These are phyloP conservation scores for Eira barbara DNA, from an alignment of 2,113 vertebrate species.

Conservation along the genomic window DNA sequence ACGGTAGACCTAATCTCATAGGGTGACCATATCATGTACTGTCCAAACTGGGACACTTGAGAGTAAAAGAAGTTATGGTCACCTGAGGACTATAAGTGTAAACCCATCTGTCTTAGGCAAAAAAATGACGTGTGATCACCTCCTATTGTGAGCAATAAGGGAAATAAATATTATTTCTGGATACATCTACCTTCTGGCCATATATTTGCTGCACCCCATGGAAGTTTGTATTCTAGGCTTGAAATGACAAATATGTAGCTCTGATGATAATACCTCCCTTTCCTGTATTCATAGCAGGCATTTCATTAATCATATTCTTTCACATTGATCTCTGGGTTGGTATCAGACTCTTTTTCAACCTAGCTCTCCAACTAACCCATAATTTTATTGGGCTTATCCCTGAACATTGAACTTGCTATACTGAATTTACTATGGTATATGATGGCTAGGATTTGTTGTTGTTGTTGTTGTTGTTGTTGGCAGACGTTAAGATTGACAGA, in stretches of 20 bases:
- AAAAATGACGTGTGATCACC: not conserved
- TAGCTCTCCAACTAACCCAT: not conserved
- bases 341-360: not conserved
- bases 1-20: not conserved
- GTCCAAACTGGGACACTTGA: not conserved
- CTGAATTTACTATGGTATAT: not conserved
- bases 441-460: not conserved
- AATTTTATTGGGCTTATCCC: not conserved
- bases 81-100: not conserved
- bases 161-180: not conserved
- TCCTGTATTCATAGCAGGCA: not conserved
- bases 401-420: not conserved
- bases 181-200: not conserved
- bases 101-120: not conserved
- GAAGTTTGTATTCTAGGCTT: not conserved
- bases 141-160: not conserved
- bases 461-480: not conserved
- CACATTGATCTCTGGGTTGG: not conserved
- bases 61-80: not conserved
- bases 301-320: not conserved
- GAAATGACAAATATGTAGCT: not conserved
- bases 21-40: not conserved
- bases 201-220: not conserved
- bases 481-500: not conserved
- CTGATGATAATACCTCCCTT: not conserved